Percentiles rank a stretch among this genome's conserved stretches.
Conservation (phyloP, 2,797 vertebrate genomes). For the Botia almorhae region DNA sequence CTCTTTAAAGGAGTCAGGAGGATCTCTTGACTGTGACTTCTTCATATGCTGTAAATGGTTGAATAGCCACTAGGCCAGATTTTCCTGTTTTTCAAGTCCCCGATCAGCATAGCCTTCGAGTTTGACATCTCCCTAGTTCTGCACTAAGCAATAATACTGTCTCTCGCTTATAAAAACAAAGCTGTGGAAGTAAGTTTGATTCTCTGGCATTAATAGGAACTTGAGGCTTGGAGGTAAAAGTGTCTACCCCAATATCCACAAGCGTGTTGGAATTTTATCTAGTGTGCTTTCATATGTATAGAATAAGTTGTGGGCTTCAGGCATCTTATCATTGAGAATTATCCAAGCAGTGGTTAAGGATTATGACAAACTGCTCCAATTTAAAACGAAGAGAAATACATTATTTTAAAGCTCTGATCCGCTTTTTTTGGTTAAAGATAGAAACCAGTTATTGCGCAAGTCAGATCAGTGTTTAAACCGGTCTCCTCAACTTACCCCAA, state of each 20-base stretch:
- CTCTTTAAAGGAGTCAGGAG: neutral
- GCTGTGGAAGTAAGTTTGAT: neutral
- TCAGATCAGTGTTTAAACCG: too few relatives aligned
- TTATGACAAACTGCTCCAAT: slow-evolving; percentile 2
- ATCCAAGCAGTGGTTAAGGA: slow-evolving; percentile 1
- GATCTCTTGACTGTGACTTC: slow-evolving; percentile 21
- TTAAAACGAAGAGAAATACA: slow-evolving; percentile 15
- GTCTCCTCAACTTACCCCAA: too few relatives aligned
- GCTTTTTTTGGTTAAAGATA: too few relatives aligned
- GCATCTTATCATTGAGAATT: neutral
- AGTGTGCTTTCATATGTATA: neutral
- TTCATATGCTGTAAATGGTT: slow-evolving; percentile 4
- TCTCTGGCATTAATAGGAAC: slow-evolving; percentile 1
- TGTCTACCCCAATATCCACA: slow-evolving; percentile 5
- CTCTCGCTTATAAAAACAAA: slow-evolving; percentile 1
- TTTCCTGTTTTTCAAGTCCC: slow-evolving; percentile 49
- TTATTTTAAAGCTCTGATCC: neutral
- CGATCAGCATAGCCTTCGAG: neutral
- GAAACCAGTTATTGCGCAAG: too few relatives aligned
- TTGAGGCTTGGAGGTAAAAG: slow-evolving; percentile 2
- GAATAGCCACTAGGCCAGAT: slow-evolving; percentile 11
- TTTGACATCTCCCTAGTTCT: neutral
- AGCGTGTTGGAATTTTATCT: neutral
- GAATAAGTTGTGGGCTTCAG: neutral
- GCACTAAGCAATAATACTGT: neutral